Evolutionary conservation across 2,797 vertebrate genomes (phyloP).

Genomic region (Gymnopithys bicolor): DNA sequence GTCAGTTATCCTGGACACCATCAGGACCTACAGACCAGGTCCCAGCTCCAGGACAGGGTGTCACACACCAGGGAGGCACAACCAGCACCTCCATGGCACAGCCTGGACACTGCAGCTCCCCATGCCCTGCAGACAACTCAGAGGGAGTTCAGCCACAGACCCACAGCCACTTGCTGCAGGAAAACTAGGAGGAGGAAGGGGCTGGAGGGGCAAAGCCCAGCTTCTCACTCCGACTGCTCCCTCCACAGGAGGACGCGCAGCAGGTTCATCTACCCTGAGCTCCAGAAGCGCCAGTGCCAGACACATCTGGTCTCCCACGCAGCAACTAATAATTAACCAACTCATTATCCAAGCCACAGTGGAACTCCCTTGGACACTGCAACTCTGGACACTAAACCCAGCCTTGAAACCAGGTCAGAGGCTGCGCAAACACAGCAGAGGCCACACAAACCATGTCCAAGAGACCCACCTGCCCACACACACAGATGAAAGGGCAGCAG

Average conservation of each 20-base stretch:
- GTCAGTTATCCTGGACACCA: background rate
- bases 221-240: background rate
- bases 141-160: background rate
- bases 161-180: rapidly evolving
- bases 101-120: rapidly evolving
- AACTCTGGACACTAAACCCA: background rate
- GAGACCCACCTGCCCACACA: background rate
- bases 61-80: rapidly evolving
- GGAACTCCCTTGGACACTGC: background rate
- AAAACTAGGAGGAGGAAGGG: background rate
- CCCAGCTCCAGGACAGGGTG: background rate
- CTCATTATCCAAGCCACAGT: background rate
- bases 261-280: background rate
- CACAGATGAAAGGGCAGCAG: background rate
- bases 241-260: rapidly evolving
- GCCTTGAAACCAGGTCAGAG: constrained; percentile 19
- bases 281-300: background rate
- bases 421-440: background rate
- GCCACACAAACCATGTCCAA: background rate
- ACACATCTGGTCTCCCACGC: background rate
- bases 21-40: background rate
- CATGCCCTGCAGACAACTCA: background rate
- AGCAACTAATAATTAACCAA: constrained; percentile 45
- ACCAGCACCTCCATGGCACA: background rate
- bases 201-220: rapidly evolving